phyloP scores from a whole-genome alignment of 2,113 vertebrate species.

The Monarcha castaneiventris region DNA sequence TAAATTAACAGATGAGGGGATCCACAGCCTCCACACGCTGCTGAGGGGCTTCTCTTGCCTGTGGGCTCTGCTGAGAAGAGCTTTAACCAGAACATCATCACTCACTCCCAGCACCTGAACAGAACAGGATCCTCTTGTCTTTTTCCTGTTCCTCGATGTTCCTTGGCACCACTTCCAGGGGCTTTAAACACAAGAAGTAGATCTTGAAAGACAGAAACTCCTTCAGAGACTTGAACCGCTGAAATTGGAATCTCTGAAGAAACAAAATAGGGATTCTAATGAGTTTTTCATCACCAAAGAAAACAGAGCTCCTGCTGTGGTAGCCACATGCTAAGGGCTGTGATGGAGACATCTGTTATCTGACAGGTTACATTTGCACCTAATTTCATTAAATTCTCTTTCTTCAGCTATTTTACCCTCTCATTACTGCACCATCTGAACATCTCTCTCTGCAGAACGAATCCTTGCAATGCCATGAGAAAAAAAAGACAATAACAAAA shows the following conservation, averaged over 20 bases:
- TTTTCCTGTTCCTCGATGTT: neutral
- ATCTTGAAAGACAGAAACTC: slow-evolving; percentile 49
- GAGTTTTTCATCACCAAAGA: neutral
- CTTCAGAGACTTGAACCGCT: slow-evolving; percentile 19
- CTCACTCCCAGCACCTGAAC: neutral
- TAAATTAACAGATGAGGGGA: neutral
- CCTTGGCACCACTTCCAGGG: slow-evolving; percentile 46
- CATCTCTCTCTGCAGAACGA: neutral
- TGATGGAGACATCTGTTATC: neutral
- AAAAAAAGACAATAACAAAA: neutral
- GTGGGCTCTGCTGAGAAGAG: neutral
- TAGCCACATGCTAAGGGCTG: neutral
- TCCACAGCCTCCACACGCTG: neutral
- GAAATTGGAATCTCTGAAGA: slow-evolving; percentile 46
- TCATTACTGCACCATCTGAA: neutral
- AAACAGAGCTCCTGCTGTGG: slow-evolving; percentile 5
- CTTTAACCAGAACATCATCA: slow-evolving; percentile 9
- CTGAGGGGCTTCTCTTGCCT: neutral
- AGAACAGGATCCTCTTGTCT: neutral
- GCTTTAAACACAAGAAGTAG: slow-evolving; percentile 25
- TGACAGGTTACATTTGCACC: slow-evolving; percentile 16
- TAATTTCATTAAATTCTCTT: neutral
- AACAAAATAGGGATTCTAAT: neutral
- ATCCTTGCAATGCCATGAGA: neutral
- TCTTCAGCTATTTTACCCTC: neutral